Evolutionary conservation across 2,888 invertebrate genomes (phyloP), one percentile per base, ranked within the genome.

Genomic region (Brenthis hecate): DNA sequence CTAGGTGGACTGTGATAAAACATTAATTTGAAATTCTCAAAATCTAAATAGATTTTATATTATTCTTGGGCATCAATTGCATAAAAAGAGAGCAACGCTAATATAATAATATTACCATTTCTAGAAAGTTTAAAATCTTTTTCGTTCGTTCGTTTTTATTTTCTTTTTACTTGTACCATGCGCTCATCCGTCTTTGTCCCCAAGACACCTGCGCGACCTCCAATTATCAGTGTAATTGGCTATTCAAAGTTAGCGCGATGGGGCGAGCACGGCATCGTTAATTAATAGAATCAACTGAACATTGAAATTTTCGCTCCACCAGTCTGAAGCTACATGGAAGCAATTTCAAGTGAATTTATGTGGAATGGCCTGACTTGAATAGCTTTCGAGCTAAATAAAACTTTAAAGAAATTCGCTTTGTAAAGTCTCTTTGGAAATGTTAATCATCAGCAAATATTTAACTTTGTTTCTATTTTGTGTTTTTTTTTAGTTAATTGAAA

Each of bases 161-260:
- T 28, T 66, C 65, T 70, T 68, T 11, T 54, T 47, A 47, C 69
- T 74, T 77, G 70, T 57, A 71, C 79, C 80, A 72, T 68, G 54
- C 72, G 51, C 61, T 69, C 75, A 68, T 72, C 68, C 76, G 77
- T 81, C 86, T 86, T 86, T 86, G 85, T 87, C 83, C 80, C 77
- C 78, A 81, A 87, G 89, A 86, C 88, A 91, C 90, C 91, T 89
- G 86, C 84, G 83, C 86, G 85, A 87, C 89, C 87, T 84, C 85
- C 91, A 91, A 92, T 92, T 92, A 91, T 86, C 89, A 85, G 80
- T 89, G 88, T 91, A 92, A 92, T 92, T 92, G 91, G 90, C 89
- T 88, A 91, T 91, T 91, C 89, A 91, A 77, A 86, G 80, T 86
- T 84, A 81, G 83, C 82, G 84, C 88, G 84, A 89, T 86, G 85